Conservation (phyloP, 1,140 invertebrate genomes). For the Tenebrio molitor region DNA sequence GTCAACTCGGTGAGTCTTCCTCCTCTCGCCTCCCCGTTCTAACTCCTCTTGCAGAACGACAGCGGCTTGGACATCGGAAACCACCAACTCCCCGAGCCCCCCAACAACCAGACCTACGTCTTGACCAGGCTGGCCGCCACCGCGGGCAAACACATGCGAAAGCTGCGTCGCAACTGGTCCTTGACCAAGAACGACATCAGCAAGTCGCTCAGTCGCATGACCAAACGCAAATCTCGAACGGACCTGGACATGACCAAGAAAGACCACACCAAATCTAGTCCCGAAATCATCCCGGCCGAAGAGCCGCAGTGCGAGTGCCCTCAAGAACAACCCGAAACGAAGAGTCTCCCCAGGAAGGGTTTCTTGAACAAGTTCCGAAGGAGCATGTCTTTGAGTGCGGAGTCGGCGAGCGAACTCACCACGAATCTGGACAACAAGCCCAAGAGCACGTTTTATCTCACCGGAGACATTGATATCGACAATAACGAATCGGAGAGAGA, state of each 20-base stretch:
- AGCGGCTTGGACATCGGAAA: conserved; percentile 69
- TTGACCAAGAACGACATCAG: conserved; percentile 63
- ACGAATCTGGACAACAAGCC: conserved; percentile 55
- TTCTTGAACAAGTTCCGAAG: conserved; percentile 62
- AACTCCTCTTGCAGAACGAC: conserved; percentile 63
- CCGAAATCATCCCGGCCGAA: conserved; percentile 2
- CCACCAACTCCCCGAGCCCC: conserved; percentile 71
- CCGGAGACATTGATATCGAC: conserved; percentile 73
- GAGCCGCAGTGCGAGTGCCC: background rate
- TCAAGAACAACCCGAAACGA: conserved; percentile 16
- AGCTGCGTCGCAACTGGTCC: conserved; percentile 60
- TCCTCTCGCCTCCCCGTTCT: background rate
- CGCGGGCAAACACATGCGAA: conserved; percentile 62
- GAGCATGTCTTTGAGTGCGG: conserved; percentile 61
- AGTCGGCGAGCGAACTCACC: conserved; percentile 56
- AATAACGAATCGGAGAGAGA: conserved; percentile 39
- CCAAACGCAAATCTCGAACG: conserved; percentile 61
- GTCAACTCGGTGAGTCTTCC: conserved; percentile 47
- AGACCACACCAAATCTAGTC: conserved; percentile 25
- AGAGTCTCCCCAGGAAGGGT: conserved; percentile 49
- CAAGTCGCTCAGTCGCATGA: conserved; percentile 63
- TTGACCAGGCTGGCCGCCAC: conserved; percentile 66
- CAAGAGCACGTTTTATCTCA: conserved; percentile 77
- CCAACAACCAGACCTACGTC: conserved; percentile 69
- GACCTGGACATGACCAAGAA: conserved; percentile 49